These are phyloP conservation scores for Mactromeris polynyma DNA, from an alignment of 2,888 invertebrate genomes.

Conservation along the genomic window DNA sequence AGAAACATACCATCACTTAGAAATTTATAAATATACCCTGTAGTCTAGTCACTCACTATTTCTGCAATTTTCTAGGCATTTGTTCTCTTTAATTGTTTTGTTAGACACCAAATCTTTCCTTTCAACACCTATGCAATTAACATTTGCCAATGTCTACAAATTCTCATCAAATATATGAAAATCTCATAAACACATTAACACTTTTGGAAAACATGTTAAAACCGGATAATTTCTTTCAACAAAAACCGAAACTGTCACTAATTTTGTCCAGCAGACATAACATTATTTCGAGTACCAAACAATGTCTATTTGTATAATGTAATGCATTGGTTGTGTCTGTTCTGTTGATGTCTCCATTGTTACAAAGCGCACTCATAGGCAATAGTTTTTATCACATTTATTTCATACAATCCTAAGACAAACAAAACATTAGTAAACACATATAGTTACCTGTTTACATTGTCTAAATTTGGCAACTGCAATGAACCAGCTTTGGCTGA, in stretches of 20 bases:
- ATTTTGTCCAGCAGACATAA: background rate
- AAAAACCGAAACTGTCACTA: background rate
- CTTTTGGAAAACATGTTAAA: background rate
- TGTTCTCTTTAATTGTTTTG: background rate
- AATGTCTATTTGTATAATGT: background rate
- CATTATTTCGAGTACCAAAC: background rate
- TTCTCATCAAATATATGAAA: background rate
- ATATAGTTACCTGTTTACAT: conserved; percentile 84
- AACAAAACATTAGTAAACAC: background rate
- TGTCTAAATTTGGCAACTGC: conserved; percentile 81
- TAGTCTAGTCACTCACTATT: too few relatives aligned
- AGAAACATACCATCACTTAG: too few relatives aligned
- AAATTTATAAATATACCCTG: too few relatives aligned
- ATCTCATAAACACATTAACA: background rate
- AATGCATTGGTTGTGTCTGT: background rate
- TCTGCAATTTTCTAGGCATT: too few relatives aligned
- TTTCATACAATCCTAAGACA: too few relatives aligned
- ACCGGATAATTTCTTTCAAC: background rate
- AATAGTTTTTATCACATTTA: too few relatives aligned
- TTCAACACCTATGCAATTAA: background rate
- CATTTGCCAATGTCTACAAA: background rate
- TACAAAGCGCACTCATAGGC: too few relatives aligned
- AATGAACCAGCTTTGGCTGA: conserved; percentile 84
- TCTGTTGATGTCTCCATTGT: too few relatives aligned
- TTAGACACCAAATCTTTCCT: background rate